Evolutionary conservation across 2,113 vertebrate species (phyloP).

Genomic region (Coracopsis vasa): DNA sequence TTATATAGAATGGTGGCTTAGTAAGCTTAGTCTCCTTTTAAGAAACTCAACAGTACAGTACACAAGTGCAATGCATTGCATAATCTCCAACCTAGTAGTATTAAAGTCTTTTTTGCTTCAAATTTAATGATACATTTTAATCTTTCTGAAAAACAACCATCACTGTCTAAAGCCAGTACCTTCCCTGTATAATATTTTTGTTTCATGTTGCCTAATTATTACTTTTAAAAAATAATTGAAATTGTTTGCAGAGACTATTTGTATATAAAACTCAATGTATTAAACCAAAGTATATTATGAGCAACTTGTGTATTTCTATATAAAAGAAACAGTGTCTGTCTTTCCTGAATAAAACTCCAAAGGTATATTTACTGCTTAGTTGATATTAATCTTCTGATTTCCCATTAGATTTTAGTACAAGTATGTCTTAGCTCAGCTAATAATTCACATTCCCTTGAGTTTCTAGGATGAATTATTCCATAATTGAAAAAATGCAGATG

Average conservation of each 20-base stretch:
- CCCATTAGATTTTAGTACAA: conserved; percentile 8
- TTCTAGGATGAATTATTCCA: conserved; percentile 16
- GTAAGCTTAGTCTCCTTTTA: not conserved
- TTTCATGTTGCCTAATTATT: not conserved
- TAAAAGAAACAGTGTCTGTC: not conserved
- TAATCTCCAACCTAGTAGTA: not conserved
- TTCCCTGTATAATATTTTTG: not conserved
- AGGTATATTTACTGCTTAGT: not conserved
- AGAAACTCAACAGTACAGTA: not conserved
- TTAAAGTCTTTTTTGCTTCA: not conserved
- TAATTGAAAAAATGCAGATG: conserved; percentile 67
- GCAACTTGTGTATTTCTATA: not conserved
- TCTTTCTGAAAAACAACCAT: not conserved
- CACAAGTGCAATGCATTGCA: not conserved
- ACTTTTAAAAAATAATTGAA: not conserved
- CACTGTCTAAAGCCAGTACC: not conserved
- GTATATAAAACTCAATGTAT: not conserved
- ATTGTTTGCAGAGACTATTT: not conserved
- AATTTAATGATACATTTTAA: not conserved
- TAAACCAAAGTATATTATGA: not conserved
- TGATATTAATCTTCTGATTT: conserved; percentile 34
- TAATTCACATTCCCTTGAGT: conserved; percentile 1
- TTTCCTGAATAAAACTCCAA: not conserved
- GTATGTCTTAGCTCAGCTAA: conserved; percentile 19
- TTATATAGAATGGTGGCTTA: not conserved